Percentiles rank a stretch among this genome's conserved stretches.
Evolutionary conservation across 2,797 vertebrate genomes (phyloP).

Genomic region (Microctenopoma stevenorrisi): DNA sequence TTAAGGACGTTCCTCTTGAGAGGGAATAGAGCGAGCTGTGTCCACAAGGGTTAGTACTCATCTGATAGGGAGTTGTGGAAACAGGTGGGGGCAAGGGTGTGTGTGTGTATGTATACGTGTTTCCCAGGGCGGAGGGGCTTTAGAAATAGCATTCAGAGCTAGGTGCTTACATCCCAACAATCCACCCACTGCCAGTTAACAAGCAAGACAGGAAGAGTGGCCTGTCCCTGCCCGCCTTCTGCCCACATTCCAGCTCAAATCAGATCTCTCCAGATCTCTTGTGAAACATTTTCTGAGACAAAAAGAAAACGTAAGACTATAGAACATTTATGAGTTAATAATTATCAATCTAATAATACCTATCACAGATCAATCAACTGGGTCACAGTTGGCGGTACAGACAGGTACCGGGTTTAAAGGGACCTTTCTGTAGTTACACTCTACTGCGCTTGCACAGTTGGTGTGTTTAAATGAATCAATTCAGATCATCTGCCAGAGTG

Average conservation of each 20-base stretch:
- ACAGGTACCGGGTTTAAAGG: slow-evolving; percentile 8
- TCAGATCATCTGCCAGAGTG: slow-evolving; percentile 39
- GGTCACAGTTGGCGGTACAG: slow-evolving; percentile 49
- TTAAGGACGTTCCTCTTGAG: slow-evolving; percentile 66
- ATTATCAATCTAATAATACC: slow-evolving; percentile 33
- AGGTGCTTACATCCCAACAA: slow-evolving; percentile 42
- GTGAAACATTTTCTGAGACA: slow-evolving; percentile 72
- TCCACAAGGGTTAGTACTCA: slow-evolving; percentile 69
- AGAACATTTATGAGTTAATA: slow-evolving; percentile 75
- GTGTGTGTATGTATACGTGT: slow-evolving; percentile 23
- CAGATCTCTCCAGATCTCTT: slow-evolving; percentile 75
- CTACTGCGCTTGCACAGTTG: background rate
- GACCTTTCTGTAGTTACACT: background rate
- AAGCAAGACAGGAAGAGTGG: slow-evolving; percentile 58
- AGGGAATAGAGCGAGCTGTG: slow-evolving; percentile 45
- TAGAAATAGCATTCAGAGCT: slow-evolving; percentile 75
- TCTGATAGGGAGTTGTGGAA: slow-evolving; percentile 67
- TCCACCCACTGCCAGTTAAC: slow-evolving; percentile 49
- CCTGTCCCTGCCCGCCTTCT: slow-evolving; percentile 45
- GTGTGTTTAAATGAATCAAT: slow-evolving; percentile 5
- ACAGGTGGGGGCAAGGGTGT: slow-evolving; percentile 54
- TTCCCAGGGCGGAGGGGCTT: slow-evolving; percentile 28
- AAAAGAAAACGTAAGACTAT: slow-evolving; percentile 59
- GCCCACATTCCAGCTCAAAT: slow-evolving; percentile 76
- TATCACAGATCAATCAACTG: slow-evolving; percentile 47